phyloP scores from a whole-genome alignment of 2,113 vertebrate genomes.

The Hemiscyllium ocellatum region DNA sequence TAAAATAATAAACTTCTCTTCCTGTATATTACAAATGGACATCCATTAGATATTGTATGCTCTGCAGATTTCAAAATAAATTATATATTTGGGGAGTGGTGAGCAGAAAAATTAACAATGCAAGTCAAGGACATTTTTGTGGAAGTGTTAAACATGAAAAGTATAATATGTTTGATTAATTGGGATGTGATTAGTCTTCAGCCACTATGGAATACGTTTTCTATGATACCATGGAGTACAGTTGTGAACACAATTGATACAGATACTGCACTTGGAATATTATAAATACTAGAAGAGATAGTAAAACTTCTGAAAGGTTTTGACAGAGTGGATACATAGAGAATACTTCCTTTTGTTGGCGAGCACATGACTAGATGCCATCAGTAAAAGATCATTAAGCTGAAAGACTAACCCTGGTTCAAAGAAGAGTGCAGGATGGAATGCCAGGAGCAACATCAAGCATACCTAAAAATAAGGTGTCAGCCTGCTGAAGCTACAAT shows the following conservation, averaged over 20 bases:
- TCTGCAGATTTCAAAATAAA: neutral
- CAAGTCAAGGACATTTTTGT: neutral
- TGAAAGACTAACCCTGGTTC: no score
- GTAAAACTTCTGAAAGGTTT: neutral
- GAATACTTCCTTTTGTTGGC: neutral
- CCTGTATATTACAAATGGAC: neutral
- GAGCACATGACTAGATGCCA: neutral
- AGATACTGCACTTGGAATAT: neutral
- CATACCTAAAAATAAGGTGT: no score
- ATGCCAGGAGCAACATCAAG: no score
- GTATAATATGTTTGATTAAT: neutral
- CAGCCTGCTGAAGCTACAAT: no score
- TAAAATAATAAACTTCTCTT: neutral
- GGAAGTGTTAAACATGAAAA: neutral
- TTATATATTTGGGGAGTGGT: neutral
- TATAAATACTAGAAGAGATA: neutral
- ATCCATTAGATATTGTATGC: neutral
- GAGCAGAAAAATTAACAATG: neutral
- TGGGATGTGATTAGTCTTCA: neutral
- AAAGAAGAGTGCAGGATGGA: no score
- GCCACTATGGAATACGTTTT: neutral
- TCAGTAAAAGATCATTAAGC: neutral
- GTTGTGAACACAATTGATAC: neutral
- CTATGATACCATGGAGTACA: neutral
- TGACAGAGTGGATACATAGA: neutral